Conservation (phyloP, 2,888 invertebrate genomes). For the Timandra comae region DNA sequence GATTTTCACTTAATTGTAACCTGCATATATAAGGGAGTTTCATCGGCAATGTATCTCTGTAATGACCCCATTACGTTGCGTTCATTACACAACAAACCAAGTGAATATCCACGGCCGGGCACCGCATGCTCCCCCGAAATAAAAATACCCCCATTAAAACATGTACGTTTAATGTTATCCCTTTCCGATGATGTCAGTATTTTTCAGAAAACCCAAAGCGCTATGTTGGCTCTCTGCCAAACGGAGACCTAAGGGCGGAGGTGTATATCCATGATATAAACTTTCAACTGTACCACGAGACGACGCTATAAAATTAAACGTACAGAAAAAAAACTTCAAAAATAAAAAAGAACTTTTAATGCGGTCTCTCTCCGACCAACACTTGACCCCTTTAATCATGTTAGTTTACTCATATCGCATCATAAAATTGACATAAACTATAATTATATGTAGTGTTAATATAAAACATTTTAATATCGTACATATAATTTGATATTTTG, state of each 20-base stretch:
- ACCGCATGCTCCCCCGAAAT: too few relatives aligned
- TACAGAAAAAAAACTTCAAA: constrained; percentile 5
- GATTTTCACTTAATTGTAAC: too few relatives aligned
- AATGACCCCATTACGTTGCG: too few relatives aligned
- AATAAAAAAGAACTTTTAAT: constrained; percentile 5
- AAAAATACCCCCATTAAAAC: constrained; percentile 9
- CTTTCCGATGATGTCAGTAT: constrained; percentile 6
- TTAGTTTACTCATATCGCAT: constrained; percentile 5
- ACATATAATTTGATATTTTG: too few relatives aligned
- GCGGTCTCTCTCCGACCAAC: constrained; percentile 1
- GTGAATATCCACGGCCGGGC: not conserved
- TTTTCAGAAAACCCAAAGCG: constrained; percentile 9
- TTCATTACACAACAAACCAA: not conserved
- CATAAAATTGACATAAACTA: constrained; percentile 11
- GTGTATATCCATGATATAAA: constrained; percentile 5
- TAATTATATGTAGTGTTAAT: constrained; percentile 6
- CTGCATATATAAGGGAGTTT: too few relatives aligned
- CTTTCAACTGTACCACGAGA: not conserved
- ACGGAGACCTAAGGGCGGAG: constrained; percentile 7
- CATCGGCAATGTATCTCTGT: too few relatives aligned
- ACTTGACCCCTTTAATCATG: constrained; percentile 17
- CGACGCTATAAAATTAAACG: constrained; percentile 3
- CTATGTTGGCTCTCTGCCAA: constrained; percentile 8
- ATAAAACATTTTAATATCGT: constrained; percentile 2
- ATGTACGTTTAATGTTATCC: constrained; percentile 7